Base-by-base conservation (phyloP, 1,140 invertebrate genomes). In the Diachasma alloeum region DNA sequence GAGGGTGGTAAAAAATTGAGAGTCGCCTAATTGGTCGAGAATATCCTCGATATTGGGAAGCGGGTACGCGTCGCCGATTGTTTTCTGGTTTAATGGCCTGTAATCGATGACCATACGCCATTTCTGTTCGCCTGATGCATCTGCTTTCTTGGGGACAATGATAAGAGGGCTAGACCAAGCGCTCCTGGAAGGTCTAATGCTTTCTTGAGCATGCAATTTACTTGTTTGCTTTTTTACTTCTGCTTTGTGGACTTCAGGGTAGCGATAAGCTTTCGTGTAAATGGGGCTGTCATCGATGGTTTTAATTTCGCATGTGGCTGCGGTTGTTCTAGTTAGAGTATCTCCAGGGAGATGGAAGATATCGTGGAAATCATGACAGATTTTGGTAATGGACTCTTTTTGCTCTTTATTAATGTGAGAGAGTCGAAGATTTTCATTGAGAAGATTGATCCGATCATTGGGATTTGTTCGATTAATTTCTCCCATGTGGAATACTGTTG, bases 41-140 rank as follows among this genome's bases (percentile, higher is more conserved):
- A 75, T 68, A 46, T 68, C 73, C 31, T 68, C 63, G 15, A 75
- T 75, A 13, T 36, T 42, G 3, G 73, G 73, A 10, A 75, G 17
- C 8, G 73, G 73, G n/a, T 75, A 75, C 0, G 73, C 63, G 22
- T 68, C 63, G 6, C 73, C 73, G 13, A 68, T 36, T 5, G 73
- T 48, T 11, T 68, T 68, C 46, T 75, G 24, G 36, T 75, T 75
- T 68, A 68, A 46, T 0, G 36, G 9, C 0, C 73, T 0, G n/a
- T 68, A 75, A 31, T 75, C 73, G 5, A 75, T 69, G 0, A 75
- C 66, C 19, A 75, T 67, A 9, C 73, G 17, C 73, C 73, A 75
- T 36, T 75, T 75, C 10, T 75, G 31, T 59, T 73, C 17, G 13
- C 48, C 48, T 8, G 71, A 56, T 3, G 71, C 71, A 31, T 73